These are phyloP conservation scores for Steromphala cineraria DNA, from an alignment of 2,888 invertebrate species.

Conservation along the genomic window DNA sequence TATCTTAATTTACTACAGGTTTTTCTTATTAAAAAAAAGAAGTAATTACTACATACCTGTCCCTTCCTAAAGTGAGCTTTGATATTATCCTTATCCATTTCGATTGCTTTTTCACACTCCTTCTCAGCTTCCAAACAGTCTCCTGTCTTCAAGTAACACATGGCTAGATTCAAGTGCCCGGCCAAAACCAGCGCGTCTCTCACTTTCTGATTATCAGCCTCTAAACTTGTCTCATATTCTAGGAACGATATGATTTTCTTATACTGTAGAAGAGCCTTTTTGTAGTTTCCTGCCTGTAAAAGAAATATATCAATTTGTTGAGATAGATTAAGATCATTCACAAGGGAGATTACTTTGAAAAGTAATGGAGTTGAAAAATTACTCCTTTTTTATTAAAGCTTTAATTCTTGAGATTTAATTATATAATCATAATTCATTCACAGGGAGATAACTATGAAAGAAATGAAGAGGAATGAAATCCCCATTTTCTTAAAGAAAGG, in stretches of 20 bases:
- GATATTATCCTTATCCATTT: conserved; percentile 84
- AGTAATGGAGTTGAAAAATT: no score
- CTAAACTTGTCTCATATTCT: conserved; percentile 78
- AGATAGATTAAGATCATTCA: no score
- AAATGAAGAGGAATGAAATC: no score
- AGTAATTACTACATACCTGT: conserved; percentile 77
- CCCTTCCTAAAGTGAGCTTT: conserved; percentile 94
- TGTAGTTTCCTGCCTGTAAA: conserved; percentile 80
- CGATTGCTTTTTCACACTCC: conserved; percentile 86
- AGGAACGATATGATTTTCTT: conserved; percentile 84
- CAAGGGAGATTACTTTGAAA: no score
- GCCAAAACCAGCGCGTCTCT: conserved; percentile 81
- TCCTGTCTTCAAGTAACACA: conserved; percentile 87
- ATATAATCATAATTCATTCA: no score
- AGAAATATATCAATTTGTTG: not conserved
- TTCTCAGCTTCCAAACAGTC: conserved; percentile 84
- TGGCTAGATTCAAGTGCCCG: conserved; percentile 86
- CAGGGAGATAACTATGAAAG: no score
- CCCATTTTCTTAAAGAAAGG: no score
- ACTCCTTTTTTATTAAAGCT: no score
- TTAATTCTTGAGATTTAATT: no score
- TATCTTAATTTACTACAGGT: no score
- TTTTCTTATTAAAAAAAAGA: no score
- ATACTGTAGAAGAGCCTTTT: conserved; percentile 90
- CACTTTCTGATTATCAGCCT: conserved; percentile 75